Conservation (phyloP, 2,888 invertebrate species). For the Dryadula phaetusa region DNA sequence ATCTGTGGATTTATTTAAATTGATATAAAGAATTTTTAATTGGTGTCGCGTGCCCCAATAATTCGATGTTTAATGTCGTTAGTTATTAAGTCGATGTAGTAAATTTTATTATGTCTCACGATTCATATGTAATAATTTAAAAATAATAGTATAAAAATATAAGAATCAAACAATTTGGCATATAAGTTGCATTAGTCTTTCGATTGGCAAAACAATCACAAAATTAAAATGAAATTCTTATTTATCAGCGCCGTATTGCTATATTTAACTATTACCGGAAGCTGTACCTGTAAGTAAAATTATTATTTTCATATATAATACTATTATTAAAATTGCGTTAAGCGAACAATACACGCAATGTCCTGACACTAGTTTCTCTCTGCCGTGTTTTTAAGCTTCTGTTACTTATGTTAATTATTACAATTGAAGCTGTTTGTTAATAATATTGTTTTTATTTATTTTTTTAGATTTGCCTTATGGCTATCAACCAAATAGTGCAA, state of each 20-base stretch:
- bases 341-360: too few species aligned
- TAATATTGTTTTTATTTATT: background rate
- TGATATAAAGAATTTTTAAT: background rate
- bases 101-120: conserved; percentile 1
- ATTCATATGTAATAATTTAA: background rate
- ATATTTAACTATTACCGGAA: background rate
- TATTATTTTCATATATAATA: background rate
- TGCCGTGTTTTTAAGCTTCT: too few species aligned
- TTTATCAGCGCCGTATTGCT: background rate
- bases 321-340: too few species aligned
- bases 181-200: background rate
- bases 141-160: background rate
- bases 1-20: too few species aligned
- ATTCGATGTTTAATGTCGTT: background rate
- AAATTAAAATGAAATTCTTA: conserved; percentile 1
- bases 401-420: too few species aligned
- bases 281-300: background rate
- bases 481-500: background rate
- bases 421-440: background rate
- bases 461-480: background rate
- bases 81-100: background rate
- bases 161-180: background rate
- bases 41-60: background rate
- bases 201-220: background rate
- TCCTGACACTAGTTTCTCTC: too few species aligned